A percentile compares a stretch with the other conserved stretches of the same genome.
Evolutionary conservation across 2,113 vertebrate genomes (phyloP).

Genomic region (Caloenas nicobarica): DNA sequence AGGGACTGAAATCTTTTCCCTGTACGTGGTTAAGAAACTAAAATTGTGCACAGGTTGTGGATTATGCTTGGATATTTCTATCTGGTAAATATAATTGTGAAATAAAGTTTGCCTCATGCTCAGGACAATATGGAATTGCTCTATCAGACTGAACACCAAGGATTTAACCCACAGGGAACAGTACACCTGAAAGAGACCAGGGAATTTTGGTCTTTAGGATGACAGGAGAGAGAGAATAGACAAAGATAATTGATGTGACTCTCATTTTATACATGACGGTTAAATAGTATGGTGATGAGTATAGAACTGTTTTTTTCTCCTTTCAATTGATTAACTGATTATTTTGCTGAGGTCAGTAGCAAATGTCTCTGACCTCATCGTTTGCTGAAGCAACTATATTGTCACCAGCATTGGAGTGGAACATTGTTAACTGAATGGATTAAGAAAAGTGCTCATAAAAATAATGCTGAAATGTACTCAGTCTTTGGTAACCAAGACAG

Average conservation of each 20-base stretch:
- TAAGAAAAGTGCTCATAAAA: constrained; percentile 41
- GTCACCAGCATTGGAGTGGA: constrained; percentile 43
- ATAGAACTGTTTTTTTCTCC: constrained; percentile 1
- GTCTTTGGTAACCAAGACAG: not conserved
- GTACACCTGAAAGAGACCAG: not conserved
- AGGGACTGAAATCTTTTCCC: not conserved
- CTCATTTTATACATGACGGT: constrained; percentile 1
- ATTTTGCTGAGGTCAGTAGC: constrained; percentile 51
- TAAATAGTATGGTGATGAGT: constrained; percentile 26
- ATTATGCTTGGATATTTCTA: not conserved
- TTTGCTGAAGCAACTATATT: constrained; percentile 42
- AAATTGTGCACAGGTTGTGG: not conserved
- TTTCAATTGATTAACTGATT: constrained; percentile 61
- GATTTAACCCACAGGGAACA: not conserved
- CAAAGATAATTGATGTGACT: constrained; percentile 32
- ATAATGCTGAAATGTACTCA: not conserved
- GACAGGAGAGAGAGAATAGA: not conserved
- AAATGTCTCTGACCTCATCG: constrained; percentile 51
- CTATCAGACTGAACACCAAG: not conserved
- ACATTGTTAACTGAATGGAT: constrained; percentile 36
- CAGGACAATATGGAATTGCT: not conserved
- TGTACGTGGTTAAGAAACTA: not conserved
- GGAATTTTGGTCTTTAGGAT: not conserved
- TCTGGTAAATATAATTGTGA: not conserved
- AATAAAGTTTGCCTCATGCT: not conserved